phyloP scores from a whole-genome alignment of 2,113 vertebrate species.

The Regulus satrapa region DNA sequence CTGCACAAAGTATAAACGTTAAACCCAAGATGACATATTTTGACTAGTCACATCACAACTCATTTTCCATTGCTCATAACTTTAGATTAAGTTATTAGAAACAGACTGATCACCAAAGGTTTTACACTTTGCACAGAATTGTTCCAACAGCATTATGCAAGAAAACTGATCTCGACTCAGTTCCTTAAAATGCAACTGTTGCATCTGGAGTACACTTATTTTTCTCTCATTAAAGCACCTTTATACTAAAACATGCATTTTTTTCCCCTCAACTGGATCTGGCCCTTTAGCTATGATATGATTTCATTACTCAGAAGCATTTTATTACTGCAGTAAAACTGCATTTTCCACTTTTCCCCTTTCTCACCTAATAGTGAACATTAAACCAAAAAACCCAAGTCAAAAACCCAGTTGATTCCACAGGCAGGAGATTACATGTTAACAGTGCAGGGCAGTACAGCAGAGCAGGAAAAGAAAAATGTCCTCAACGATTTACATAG shows the following conservation, averaged over 20 bases:
- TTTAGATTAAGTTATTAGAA: not conserved
- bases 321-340: constrained; percentile 7
- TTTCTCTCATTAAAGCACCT: not conserved
- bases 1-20: not conserved
- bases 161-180: not conserved
- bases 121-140: not conserved
- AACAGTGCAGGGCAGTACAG: not conserved
- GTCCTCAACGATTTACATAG: not conserved
- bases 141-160: not conserved
- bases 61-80: not conserved
- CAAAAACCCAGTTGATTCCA: not conserved
- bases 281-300: not conserved
- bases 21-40: not conserved
- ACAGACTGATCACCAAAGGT: not conserved
- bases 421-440: not conserved
- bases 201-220: not conserved
- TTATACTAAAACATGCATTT: not conserved
- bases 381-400: not conserved
- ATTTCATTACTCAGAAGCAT: not conserved
- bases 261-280: not conserved
- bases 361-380: not conserved
- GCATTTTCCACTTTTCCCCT: not conserved
- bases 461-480: not conserved
- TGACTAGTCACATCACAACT: not conserved
- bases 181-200: not conserved